Percentiles rank a stretch among this genome's conserved stretches.
These are phyloP conservation scores for Leucophora obtusa DNA, from an alignment of 2,888 invertebrate species.

Conservation along the genomic window DNA sequence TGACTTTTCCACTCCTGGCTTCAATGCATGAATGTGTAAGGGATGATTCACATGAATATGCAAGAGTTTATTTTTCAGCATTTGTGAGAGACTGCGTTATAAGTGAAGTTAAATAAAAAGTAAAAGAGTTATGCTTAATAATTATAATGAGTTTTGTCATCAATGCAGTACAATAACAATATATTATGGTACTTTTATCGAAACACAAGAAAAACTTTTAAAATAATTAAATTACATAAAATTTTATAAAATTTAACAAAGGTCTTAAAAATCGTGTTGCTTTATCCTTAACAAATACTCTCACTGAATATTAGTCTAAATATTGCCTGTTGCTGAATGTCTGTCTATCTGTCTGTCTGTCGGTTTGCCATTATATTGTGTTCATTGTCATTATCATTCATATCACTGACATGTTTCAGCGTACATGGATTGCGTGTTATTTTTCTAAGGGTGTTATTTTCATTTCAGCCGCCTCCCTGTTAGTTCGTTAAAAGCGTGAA, in stretches of 20 bases:
- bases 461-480: not conserved
- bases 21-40: too few species aligned
- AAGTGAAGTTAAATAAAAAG: too few species aligned
- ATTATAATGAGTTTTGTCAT: constrained; percentile 40
- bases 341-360: not conserved
- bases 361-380: not conserved
- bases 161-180: not conserved
- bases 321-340: not conserved
- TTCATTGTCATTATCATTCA: constrained; percentile 59
- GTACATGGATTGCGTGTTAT: not conserved
- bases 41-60: too few species aligned
- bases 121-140: constrained; percentile 32
- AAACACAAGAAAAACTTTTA: not conserved
- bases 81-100: too few species aligned
- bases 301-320: not conserved
- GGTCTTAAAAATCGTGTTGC: not conserved
- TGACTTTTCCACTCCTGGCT: too few species aligned
- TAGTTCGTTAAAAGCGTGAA: constrained; percentile 46
- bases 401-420: not conserved
- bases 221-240: constrained; percentile 32
- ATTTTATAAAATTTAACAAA: constrained; percentile 10
- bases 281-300: not conserved
- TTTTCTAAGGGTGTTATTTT: not conserved
- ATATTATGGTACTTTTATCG: too few species aligned
- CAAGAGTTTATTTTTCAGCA: too few species aligned